Percentiles rank a stretch among this genome's conserved stretches.
Conservation (phyloP, 2,888 invertebrate species). For the Cephus pygmeus region DNA sequence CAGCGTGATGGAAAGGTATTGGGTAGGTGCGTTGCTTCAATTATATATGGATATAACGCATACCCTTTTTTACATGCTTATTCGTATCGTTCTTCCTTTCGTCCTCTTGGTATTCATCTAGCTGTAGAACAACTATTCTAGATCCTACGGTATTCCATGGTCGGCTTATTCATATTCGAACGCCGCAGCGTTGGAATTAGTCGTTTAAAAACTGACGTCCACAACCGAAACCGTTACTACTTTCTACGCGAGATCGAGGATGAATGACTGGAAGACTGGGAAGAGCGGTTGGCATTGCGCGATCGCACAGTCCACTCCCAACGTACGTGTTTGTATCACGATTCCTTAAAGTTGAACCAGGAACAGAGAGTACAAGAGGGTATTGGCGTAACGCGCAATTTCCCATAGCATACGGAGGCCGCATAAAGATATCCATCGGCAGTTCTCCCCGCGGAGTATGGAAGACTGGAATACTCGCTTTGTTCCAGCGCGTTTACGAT, state of each 20-base stretch:
- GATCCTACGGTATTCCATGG: neutral
- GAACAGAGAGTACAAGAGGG: neutral
- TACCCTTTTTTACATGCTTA: neutral
- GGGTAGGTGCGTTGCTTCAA: neutral
- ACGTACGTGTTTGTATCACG: neutral
- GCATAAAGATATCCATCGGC: neutral
- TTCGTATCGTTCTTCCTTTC: neutral
- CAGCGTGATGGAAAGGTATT: neutral
- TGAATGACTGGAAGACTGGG: neutral
- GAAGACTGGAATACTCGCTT: slow-evolving; percentile 19
- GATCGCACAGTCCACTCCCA: neutral
- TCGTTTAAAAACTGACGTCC: neutral
- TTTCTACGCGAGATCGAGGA: neutral
- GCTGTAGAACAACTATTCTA: neutral
- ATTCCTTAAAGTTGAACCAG: neutral
- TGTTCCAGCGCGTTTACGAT: slow-evolving; percentile 38
- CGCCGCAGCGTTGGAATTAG: neutral
- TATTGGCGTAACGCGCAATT: neutral
- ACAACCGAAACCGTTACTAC: neutral
- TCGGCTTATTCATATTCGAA: neutral
- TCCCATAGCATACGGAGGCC: neutral
- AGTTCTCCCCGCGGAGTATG: neutral
- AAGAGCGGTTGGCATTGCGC: neutral
- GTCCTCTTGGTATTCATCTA: neutral
- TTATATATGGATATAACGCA: neutral